phyloP scores from a whole-genome alignment of 2,113 vertebrate species.

The Ranitomeya imitator region DNA sequence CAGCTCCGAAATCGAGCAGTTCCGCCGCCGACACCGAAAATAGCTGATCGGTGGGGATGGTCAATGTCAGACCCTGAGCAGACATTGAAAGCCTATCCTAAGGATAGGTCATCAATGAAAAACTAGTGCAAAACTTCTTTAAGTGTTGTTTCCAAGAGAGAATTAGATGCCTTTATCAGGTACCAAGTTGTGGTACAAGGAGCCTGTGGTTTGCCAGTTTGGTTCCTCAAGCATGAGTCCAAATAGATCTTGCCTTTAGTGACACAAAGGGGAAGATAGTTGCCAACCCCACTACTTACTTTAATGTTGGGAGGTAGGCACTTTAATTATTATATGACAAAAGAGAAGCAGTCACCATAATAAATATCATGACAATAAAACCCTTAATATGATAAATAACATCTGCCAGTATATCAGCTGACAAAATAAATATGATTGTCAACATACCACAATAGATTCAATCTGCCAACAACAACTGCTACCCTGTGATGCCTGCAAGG shows the following conservation, averaged over 20 bases:
- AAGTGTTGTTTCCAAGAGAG: too few species aligned
- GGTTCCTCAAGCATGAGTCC: too few species aligned
- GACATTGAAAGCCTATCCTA: too few species aligned
- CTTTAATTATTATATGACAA: not conserved
- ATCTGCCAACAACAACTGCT: not conserved
- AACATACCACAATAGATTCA: not conserved
- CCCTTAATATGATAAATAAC: not conserved
- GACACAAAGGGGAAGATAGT: not conserved
- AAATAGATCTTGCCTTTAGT: not conserved
- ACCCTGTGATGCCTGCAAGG: not conserved
- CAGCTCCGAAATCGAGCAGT: too few species aligned
- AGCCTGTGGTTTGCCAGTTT: too few species aligned
- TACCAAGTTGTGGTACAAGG: too few species aligned
- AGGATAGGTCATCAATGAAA: too few species aligned
- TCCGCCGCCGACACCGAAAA: too few species aligned
- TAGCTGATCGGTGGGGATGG: too few species aligned
- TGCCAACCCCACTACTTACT: not conserved
- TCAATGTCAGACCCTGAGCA: too few species aligned
- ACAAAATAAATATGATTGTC: not conserved
- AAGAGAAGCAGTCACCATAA: not conserved
- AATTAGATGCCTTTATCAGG: too few species aligned
- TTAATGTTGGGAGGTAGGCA: not conserved
- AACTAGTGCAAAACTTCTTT: too few species aligned
- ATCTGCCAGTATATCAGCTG: not conserved
- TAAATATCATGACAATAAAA: not conserved